Conservation (phyloP, 2,888 invertebrate genomes). For the Andrena trimmerana region DNA sequence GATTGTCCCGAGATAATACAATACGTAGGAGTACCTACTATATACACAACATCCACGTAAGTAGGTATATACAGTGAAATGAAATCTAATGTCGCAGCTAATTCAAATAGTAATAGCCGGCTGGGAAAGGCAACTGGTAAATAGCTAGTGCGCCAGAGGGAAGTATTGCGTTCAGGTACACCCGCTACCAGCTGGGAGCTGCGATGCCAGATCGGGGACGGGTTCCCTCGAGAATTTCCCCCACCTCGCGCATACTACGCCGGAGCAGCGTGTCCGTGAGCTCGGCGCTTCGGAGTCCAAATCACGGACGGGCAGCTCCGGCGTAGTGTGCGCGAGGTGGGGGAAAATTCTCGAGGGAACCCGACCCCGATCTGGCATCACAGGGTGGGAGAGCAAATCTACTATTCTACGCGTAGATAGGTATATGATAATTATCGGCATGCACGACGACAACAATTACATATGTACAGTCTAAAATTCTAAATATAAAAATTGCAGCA, state of each 20-base stretch:
- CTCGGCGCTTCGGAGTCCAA: no score
- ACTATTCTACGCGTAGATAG: conserved; percentile 30
- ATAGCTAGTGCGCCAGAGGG: neutral
- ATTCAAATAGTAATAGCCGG: conserved; percentile 32
- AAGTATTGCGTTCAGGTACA: neutral
- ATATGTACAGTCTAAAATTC: conserved; percentile 3
- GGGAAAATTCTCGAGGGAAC: no score
- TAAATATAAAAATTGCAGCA: neutral
- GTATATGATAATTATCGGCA: conserved; percentile 41
- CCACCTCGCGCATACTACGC: no score
- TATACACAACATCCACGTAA: neutral
- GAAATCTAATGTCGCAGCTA: conserved; percentile 24
- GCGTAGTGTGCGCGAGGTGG: no score
- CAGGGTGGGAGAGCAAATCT: conserved; percentile 28
- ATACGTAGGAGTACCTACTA: no score
- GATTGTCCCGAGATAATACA: no score
- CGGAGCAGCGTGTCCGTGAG: no score
- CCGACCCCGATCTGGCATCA: no score
- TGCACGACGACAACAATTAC: conserved; percentile 13
- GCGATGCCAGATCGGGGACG: no score
- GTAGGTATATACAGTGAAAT: neutral
- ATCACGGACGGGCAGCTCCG: no score
- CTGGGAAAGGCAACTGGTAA: conserved; percentile 19
- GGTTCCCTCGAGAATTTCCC: no score
- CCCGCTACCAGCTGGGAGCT: conserved; percentile 29